Evolutionary conservation across 1,140 invertebrate genomes (phyloP), one percentile per base, ranked within the genome.

Genomic region (Brachystomella parvula): DNA sequence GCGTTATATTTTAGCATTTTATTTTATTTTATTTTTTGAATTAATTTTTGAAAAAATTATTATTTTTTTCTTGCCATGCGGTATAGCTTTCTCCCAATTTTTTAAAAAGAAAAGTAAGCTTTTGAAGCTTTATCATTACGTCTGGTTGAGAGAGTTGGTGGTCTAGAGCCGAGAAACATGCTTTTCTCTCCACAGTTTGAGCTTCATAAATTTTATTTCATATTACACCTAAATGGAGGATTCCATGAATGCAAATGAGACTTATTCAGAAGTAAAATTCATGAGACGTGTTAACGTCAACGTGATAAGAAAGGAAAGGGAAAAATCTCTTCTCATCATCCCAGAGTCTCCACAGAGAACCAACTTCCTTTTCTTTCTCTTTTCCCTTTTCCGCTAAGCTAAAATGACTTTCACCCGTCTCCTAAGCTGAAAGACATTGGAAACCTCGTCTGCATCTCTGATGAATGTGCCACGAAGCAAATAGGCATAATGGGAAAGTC

Each of bases 221-320:
- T 53, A 24, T 19, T 15, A 6, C 6, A 24, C n/a, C n/a, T n/a
- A 53, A 53, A 19, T 53, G 12, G 21, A 6, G 21, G 49, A 53
- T 53, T 53, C 49, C 49, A 53, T 53, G 49, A 53, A 53, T 53
- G 49, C 24, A 53, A 24, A 53, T 53, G 49, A 53, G 49, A 53
- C 49, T n/a, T 24, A 53, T 53, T 53, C 49, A 53, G 49, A 24
- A 24, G 49, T 53, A 53, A 53, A 53, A 53, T 53, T 9, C 12
- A 26, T 15, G 24, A 24, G 21, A 53, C 49, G 49, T 53, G 49
- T 15, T 17, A 24, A 17, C 49, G 24, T 53, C 24, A 17, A 26
- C 24, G n/a, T 53, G 49, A 53, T 53, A 24, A 53, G 49, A n/a
- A n/a, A n/a, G n/a, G n/a, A n/a, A n/a, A 53, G 21, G 49, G 21